Evolutionary conservation across 2,797 vertebrate species (phyloP).

Genomic region (Nannoperca australis): DNA sequence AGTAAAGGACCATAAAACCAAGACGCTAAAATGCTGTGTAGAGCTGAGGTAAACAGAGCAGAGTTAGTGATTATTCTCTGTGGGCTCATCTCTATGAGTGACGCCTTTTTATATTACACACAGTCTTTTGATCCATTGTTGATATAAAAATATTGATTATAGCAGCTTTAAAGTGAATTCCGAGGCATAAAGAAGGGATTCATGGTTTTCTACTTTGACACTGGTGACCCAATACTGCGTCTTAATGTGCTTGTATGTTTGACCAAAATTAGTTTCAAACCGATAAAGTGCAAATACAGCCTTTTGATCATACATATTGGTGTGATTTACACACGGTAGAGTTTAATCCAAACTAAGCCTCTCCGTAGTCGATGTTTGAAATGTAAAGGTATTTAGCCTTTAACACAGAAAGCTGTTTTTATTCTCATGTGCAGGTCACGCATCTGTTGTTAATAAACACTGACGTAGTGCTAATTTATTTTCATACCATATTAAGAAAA

Average conservation of each 20-base stretch:
- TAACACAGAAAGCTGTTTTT: conserved; percentile 38
- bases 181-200: background rate
- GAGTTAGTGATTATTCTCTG: background rate
- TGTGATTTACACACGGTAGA: background rate
- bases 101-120: background rate
- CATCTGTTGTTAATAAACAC: conserved; percentile 60
- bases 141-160: background rate
- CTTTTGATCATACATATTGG: background rate
- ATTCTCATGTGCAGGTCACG: conserved; percentile 37
- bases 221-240: background rate
- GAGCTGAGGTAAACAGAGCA: background rate
- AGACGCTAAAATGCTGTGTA: background rate
- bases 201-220: background rate
- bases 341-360: background rate
- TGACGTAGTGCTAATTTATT: conserved; percentile 51
- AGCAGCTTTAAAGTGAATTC: background rate
- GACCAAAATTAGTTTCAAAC: background rate
- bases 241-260: background rate
- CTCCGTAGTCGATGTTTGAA: background rate
- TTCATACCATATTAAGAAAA: conserved; percentile 65
- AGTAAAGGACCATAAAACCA: background rate
- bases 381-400: conserved; percentile 18
- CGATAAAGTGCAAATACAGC: background rate
- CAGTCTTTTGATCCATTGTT: background rate
- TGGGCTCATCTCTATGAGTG: background rate